A percentile compares a stretch with the other conserved stretches of the same genome.
Evolutionary conservation across 64 coral and sea anemone species (phyloP).

Genomic region (Stichodactyla helianthus): DNA sequence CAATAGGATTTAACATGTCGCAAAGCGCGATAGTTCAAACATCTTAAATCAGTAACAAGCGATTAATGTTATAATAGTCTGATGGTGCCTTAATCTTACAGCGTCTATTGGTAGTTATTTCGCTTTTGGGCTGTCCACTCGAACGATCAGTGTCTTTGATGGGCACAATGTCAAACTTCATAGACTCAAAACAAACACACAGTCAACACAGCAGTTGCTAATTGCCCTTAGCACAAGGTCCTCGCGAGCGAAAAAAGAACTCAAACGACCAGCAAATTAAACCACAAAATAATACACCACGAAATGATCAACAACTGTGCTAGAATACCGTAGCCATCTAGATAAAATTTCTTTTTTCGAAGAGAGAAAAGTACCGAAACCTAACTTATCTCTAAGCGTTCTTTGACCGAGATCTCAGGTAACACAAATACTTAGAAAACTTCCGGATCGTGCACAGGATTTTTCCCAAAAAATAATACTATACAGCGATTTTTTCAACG

Average conservation of each 20-base stretch:
- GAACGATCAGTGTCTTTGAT: not conserved
- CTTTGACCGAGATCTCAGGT: not conserved
- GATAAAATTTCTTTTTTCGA: not conserved
- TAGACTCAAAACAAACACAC: slow-evolving; percentile 12
- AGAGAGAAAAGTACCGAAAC: not conserved
- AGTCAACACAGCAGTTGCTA: slow-evolving; percentile 14
- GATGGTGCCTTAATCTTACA: not conserved
- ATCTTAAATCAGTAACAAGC: not conserved
- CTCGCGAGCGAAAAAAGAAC: not conserved
- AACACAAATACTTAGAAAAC: slow-evolving; percentile 11
- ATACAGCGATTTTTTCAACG: not conserved
- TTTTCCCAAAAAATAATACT: not conserved
- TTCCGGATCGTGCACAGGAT: not conserved
- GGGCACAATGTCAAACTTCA: not conserved
- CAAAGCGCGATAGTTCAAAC: not conserved
- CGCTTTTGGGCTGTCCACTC: not conserved
- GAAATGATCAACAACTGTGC: not conserved
- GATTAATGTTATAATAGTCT: too few relatives aligned
- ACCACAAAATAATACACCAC: not conserved
- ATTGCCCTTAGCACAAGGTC: not conserved
- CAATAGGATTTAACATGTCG: not conserved
- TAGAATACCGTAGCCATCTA: not conserved
- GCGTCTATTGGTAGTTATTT: not conserved
- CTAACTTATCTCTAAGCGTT: not conserved
- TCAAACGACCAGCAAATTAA: not conserved